Evolutionary conservation across 2,888 invertebrate species (phyloP).

Genomic region (Lithophane semibrunnea): DNA sequence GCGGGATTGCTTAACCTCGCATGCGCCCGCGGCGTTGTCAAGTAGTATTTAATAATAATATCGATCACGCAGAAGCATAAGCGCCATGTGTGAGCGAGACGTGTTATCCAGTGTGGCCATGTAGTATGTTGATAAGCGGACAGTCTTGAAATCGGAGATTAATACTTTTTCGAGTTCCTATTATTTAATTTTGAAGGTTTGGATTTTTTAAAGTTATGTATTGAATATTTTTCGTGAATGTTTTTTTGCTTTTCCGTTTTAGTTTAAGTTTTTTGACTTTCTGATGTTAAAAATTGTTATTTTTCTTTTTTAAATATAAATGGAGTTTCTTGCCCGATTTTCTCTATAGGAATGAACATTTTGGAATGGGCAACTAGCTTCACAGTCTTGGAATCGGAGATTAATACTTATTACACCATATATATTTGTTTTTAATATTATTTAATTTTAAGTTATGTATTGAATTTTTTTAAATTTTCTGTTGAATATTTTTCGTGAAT

Average conservation of each 20-base stretch:
- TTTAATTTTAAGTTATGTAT: too few relatives aligned
- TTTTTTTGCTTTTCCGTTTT: not conserved
- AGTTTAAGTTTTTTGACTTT: not conserved
- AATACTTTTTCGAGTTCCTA: not conserved
- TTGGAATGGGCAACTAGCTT: too few relatives aligned
- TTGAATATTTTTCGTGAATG: not conserved
- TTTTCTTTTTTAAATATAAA: too few relatives aligned
- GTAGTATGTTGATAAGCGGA: not conserved
- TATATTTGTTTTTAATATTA: too few relatives aligned
- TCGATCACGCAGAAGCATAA: slow-evolving; percentile 52
- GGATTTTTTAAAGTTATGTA: too few relatives aligned
- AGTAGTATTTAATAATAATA: slow-evolving; percentile 54
- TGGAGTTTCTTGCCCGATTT: too few relatives aligned
- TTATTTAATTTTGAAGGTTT: not conserved
- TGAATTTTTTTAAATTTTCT: too few relatives aligned
- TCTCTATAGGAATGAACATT: too few relatives aligned
- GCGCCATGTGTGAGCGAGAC: slow-evolving; percentile 48
- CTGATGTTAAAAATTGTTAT: not conserved
- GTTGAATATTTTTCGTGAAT: too few relatives aligned
- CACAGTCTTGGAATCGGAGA: too few relatives aligned
- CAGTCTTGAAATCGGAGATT: not conserved
- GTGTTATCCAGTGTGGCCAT: slow-evolving; percentile 24
- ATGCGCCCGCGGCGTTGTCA: slow-evolving; percentile 43
- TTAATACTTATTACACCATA: too few relatives aligned
- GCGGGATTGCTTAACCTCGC: slow-evolving; percentile 52